Evolutionary conservation across 2,113 vertebrate species (phyloP), one percentile per base, ranked within the genome.

Genomic region (Chamaea fasciata): DNA sequence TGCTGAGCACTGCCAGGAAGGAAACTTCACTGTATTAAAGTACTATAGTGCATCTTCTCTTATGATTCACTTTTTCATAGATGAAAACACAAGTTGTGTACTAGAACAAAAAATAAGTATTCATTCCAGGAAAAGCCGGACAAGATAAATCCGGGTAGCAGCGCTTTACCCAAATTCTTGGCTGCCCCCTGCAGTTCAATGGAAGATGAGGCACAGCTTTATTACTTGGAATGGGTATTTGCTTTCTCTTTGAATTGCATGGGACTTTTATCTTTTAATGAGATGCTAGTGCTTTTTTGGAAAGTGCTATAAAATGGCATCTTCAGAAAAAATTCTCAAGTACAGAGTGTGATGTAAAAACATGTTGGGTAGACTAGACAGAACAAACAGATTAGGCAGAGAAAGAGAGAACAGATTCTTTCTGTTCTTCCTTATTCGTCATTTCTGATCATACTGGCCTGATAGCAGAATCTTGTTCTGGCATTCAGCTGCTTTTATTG

Each of bases 111-210:
- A 95, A 93, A 59, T 9, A 86, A 92, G 44, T 57, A 71, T 83
- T 88, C 95, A 47, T 73, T 84, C 70, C 53, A 63, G 57, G 37
- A 69, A 97, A 89, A 94, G 47, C 55, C n/a, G 86, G 81, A 56
- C 68, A 46, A 91, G 78, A 70, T 49, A 94, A 97, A 96, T 74
- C 57, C 39, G 63, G 73, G 76, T 49, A 90, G 75, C 44, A 30
- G 22, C 21, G 41, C 75, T 65, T 76, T 68, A 87, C 64, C 65
- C 92, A 97, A 97, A 97, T 97, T 98, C 97, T 55, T 97, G 96
- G 91, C 95, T 97, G 98, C 98, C 97, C 97, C 97, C 97, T 98
- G 94, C 97, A 97, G 98, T 93, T 94, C 93, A 80, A 74, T 10
- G 24, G 92, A 83, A 84, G 76, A 90, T 50, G 79, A 93, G 95